Conservation (phyloP, 64 coral and sea anemone genomes). For the Stichodactyla helianthus region DNA sequence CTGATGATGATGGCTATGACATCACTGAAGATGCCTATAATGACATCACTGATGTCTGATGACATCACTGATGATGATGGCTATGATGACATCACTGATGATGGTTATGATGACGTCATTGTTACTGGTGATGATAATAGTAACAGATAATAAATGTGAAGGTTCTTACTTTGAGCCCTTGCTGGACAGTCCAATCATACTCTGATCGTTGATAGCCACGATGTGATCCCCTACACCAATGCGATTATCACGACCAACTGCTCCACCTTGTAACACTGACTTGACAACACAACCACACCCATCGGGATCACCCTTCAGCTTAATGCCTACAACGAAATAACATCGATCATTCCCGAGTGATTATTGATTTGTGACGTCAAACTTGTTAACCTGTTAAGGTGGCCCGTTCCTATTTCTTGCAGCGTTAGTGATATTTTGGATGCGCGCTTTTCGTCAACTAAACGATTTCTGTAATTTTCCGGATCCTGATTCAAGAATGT, state of each 20-base stretch:
- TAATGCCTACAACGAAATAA: constrained; percentile 42
- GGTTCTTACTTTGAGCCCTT: constrained; percentile 69
- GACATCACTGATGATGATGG: too few species aligned
- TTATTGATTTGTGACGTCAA: background rate
- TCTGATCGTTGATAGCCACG: constrained; percentile 88
- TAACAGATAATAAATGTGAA: too few species aligned
- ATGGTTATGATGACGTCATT: background rate
- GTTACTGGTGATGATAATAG: background rate
- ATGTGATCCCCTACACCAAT: constrained; percentile 89
- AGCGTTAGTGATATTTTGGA: too few species aligned
- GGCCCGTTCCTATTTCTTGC: too few species aligned
- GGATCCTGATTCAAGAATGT: too few species aligned
- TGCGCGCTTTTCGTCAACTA: too few species aligned
- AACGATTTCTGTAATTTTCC: too few species aligned
- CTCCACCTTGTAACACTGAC: constrained; percentile 79
- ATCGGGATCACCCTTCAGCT: constrained; percentile 75
- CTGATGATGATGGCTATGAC: too few species aligned
- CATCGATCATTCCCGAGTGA: background rate
- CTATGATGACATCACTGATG: background rate
- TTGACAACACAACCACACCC: constrained; percentile 83
- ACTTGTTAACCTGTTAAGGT: too few species aligned
- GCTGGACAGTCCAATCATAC: constrained; percentile 75
- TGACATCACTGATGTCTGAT: too few species aligned
- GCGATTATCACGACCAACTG: constrained; percentile 77
- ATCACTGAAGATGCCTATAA: too few species aligned